These are phyloP conservation scores for Gobio gobio DNA, from an alignment of 2,113 vertebrate species.

Conservation along the genomic window DNA sequence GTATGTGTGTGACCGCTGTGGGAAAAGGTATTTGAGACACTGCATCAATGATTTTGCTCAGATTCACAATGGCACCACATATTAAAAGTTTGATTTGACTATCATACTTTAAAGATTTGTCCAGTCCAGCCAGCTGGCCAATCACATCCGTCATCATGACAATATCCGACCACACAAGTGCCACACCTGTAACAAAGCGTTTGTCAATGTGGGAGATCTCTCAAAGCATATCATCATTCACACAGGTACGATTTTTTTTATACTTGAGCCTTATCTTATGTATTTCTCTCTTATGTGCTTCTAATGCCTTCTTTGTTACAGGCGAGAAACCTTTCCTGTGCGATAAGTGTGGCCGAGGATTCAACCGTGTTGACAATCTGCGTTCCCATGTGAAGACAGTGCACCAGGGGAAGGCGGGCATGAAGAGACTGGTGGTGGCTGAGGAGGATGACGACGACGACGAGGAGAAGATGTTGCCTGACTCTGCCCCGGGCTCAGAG, in stretches of 20 bases:
- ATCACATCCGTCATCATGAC: slow-evolving; percentile 98
- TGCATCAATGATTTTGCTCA: slow-evolving; percentile 1
- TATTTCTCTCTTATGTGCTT: neutral
- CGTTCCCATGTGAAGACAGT: slow-evolving; percentile 97
- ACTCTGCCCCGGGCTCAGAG: slow-evolving; percentile 60
- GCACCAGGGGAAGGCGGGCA: slow-evolving; percentile 94
- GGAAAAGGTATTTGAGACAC: slow-evolving; percentile 84
- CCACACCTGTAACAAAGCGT: slow-evolving; percentile 94
- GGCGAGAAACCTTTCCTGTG: slow-evolving; percentile 97
- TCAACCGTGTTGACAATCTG: slow-evolving; percentile 97
- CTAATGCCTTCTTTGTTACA: slow-evolving; percentile 60
- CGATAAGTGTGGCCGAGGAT: slow-evolving; percentile 94
- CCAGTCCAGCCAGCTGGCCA: slow-evolving; percentile 97
- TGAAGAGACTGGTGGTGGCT: slow-evolving; percentile 85
- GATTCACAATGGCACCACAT: neutral
- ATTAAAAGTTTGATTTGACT: neutral
- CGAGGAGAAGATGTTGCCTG: slow-evolving; percentile 59
- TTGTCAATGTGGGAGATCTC: slow-evolving; percentile 96
- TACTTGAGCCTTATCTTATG: neutral
- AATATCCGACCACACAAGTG: slow-evolving; percentile 98
- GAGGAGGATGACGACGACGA: slow-evolving; percentile 55
- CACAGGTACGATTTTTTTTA: slow-evolving; percentile 80
- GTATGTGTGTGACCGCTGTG: slow-evolving; percentile 96
- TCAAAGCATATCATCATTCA: slow-evolving; percentile 99
- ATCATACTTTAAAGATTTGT: slow-evolving; percentile 81